Conservation (phyloP, 2,888 invertebrate species). For the Himalopsyche kuldschensis region DNA sequence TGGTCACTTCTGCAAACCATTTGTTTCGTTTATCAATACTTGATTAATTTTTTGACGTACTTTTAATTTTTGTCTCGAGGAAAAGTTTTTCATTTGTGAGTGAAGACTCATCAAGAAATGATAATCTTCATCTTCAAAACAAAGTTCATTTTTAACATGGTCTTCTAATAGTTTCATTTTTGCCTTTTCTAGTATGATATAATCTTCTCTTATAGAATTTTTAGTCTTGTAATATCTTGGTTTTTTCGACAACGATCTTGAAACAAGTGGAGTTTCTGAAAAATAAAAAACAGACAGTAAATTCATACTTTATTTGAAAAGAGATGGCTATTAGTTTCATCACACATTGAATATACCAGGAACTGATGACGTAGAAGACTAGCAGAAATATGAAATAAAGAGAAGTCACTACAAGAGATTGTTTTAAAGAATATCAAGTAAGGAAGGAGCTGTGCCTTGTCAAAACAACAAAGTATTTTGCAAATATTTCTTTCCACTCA, state of each 20-base stretch:
- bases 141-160: neutral
- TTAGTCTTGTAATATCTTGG: neutral
- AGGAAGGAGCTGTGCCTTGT: too few relatives aligned
- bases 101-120: neutral
- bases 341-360: too few relatives aligned
- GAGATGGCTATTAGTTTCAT: too few relatives aligned
- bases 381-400: too few relatives aligned
- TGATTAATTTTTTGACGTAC: neutral
- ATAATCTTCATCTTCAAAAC: neutral
- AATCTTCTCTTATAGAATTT: neutral
- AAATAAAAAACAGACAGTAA: too few relatives aligned
- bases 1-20: neutral
- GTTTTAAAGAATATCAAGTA: too few relatives aligned
- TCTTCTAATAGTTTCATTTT: neutral
- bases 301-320: too few relatives aligned
- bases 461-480: too few relatives aligned
- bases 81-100: neutral
- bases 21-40: neutral
- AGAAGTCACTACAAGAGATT: too few relatives aligned
- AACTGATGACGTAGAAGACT: too few relatives aligned
- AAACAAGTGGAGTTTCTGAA: neutral
- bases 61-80: neutral
- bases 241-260: neutral
- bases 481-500: too few relatives aligned
- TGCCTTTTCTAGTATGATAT: neutral